These are phyloP conservation scores for Emys orbicularis DNA, from an alignment of 2,797 vertebrate species.

Conservation along the genomic window DNA sequence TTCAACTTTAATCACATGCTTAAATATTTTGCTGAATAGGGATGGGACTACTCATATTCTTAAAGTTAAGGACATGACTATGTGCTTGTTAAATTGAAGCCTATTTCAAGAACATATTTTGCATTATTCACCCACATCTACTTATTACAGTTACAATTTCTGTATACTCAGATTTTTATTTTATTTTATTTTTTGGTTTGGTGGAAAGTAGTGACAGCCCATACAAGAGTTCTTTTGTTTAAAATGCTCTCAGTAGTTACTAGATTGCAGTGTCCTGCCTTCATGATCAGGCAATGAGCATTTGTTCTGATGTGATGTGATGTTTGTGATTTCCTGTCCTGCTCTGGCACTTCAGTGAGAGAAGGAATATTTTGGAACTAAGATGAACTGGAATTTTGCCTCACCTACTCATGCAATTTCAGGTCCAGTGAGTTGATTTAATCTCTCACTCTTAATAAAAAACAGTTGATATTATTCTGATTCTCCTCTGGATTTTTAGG, in stretches of 20 bases:
- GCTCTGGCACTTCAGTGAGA: slow-evolving; percentile 68
- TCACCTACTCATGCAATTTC: slow-evolving; percentile 74
- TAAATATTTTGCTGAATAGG: neutral
- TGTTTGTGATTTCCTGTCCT: slow-evolving; percentile 78
- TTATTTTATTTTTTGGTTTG: slow-evolving; percentile 47
- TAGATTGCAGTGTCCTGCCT: slow-evolving; percentile 69
- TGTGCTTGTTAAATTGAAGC: slow-evolving; percentile 20
- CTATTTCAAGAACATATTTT: neutral
- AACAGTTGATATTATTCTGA: slow-evolving; percentile 74
- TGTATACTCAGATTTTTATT: slow-evolving; percentile 32
- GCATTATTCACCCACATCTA: slow-evolving; percentile 9
- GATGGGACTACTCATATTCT: neutral
- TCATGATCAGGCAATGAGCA: slow-evolving; percentile 58
- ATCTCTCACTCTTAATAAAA: slow-evolving; percentile 74
- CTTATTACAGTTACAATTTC: slow-evolving; percentile 43
- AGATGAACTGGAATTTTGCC: slow-evolving; percentile 73
- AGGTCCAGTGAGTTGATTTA: slow-evolving; percentile 75
- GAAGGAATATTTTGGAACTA: slow-evolving; percentile 72
- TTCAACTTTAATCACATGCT: neutral
- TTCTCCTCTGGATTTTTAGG: slow-evolving; percentile 49
- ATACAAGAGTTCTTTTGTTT: slow-evolving; percentile 39
- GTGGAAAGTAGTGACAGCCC: neutral
- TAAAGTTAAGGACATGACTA: slow-evolving; percentile 1
- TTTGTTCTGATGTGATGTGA: slow-evolving; percentile 75
- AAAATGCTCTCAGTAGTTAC: slow-evolving; percentile 38